A percentile compares a stretch with the other conserved stretches of the same genome.
These are phyloP conservation scores for Enoplosus armatus DNA, from an alignment of 2,797 vertebrate species.

Conservation along the genomic window DNA sequence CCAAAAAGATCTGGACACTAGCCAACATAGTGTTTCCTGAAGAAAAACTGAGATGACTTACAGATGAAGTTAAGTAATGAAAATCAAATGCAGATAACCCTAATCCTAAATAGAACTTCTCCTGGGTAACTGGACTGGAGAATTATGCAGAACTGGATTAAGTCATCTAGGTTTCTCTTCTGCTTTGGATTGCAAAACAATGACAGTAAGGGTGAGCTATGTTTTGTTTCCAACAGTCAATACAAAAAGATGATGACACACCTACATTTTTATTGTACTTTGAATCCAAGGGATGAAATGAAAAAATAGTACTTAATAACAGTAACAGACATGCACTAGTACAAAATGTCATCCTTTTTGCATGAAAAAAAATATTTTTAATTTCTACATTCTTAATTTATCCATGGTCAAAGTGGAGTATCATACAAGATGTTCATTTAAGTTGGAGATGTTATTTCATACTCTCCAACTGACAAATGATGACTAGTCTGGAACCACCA, in stretches of 20 bases:
- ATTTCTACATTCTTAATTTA: not conserved
- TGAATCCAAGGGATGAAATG: not conserved
- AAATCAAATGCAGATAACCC: conserved; percentile 21
- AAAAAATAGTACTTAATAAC: not conserved
- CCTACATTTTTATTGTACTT: conserved; percentile 9
- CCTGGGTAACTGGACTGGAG: not conserved
- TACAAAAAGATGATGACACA: not conserved
- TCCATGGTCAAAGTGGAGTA: not conserved
- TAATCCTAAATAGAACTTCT: conserved; percentile 3
- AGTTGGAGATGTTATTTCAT: conserved; percentile 1
- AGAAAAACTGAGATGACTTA: conserved; percentile 13
- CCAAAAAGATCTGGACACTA: conserved; percentile 48
- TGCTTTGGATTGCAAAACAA: conserved; percentile 33
- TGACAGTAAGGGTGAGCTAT: not conserved
- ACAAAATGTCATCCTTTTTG: not conserved
- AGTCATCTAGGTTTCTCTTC: conserved; percentile 20
- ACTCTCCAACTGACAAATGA: not conserved
- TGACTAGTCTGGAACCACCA: not conserved
- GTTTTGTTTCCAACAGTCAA: not conserved
- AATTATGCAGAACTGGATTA: conserved; percentile 1
- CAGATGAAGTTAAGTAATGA: conserved; percentile 12
- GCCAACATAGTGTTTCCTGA: conserved; percentile 31
- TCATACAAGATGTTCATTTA: not conserved
- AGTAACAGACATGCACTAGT: not conserved
- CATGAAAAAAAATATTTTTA: not conserved